Conservation (phyloP, 1,140 invertebrate species). For the Nephotettix cincticeps region DNA sequence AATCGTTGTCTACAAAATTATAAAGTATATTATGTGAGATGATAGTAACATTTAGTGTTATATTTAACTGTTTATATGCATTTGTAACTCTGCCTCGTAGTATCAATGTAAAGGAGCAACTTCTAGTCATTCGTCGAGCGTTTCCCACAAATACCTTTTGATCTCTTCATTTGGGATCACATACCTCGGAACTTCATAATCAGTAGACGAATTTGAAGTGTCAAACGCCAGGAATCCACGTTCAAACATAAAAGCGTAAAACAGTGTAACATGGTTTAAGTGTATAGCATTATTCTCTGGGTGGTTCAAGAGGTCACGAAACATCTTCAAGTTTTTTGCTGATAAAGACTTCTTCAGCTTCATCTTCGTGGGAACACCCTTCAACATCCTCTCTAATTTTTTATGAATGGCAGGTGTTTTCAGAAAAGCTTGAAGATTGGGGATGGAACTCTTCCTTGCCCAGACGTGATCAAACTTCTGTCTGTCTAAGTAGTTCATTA, state of each 20-base stretch:
- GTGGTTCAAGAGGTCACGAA: neutral
- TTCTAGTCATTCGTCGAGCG: too few relatives aligned
- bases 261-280: neutral
- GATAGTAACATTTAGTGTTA: too few relatives aligned
- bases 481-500: neutral
- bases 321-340: neutral
- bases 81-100: too few relatives aligned
- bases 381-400: neutral
- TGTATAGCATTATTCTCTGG: neutral
- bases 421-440: neutral
- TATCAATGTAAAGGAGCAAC: too few relatives aligned
- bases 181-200: neutral
- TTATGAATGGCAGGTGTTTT: neutral
- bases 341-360: neutral
- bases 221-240: neutral
- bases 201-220: neutral
- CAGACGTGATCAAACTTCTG: conserved; percentile 1
- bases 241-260: neutral
- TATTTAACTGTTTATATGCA: too few relatives aligned
- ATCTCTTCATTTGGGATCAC: neutral
- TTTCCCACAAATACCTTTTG: neutral
- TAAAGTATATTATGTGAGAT: too few relatives aligned
- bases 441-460: neutral
- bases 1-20: too few relatives aligned
- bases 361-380: neutral